Conservation (phyloP, 1,140 invertebrate species). For the Platyura marginata region DNA sequence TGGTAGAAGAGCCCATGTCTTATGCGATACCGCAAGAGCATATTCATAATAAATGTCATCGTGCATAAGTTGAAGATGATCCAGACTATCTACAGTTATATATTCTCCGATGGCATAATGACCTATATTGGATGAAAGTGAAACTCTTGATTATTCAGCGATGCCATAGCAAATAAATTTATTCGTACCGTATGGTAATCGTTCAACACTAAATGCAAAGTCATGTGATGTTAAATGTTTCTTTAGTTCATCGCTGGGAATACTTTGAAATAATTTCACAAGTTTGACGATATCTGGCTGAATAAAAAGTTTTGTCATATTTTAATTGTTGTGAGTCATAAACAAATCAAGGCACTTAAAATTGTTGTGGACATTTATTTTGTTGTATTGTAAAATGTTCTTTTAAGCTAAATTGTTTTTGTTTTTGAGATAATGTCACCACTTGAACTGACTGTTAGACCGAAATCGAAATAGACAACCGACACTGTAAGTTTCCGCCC, state of each 20-base stretch:
- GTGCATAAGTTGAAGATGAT: slow-evolving; percentile 29
- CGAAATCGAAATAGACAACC: too few relatives aligned
- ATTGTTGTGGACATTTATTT: too few relatives aligned
- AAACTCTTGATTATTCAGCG: too few relatives aligned
- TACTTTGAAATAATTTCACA: slow-evolving; percentile 24
- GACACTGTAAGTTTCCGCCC: too few relatives aligned
- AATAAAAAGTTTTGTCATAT: neutral
- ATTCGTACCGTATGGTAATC: slow-evolving; percentile 32
- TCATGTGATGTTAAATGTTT: slow-evolving; percentile 22
- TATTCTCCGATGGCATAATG: slow-evolving; percentile 35
- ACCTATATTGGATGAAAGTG: too few relatives aligned
- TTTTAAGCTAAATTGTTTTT: too few relatives aligned
- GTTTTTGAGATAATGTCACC: too few relatives aligned
- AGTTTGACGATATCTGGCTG: slow-evolving; percentile 25
- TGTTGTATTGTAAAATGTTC: too few relatives aligned
- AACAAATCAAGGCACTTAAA: too few relatives aligned
- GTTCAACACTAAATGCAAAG: slow-evolving; percentile 31
- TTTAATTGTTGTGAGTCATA: too few relatives aligned
- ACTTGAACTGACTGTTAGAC: too few relatives aligned
- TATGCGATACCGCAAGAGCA: slow-evolving; percentile 32
- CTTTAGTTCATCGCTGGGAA: slow-evolving; percentile 21
- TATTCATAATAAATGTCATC: slow-evolving; percentile 36
- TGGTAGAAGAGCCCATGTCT: slow-evolving; percentile 27
- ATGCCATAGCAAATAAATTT: neutral
- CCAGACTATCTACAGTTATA: slow-evolving; percentile 28